These are phyloP conservation scores for Drosophila equinoxialis DNA, from an alignment of 1,140 invertebrate species.

Conservation along the genomic window DNA sequence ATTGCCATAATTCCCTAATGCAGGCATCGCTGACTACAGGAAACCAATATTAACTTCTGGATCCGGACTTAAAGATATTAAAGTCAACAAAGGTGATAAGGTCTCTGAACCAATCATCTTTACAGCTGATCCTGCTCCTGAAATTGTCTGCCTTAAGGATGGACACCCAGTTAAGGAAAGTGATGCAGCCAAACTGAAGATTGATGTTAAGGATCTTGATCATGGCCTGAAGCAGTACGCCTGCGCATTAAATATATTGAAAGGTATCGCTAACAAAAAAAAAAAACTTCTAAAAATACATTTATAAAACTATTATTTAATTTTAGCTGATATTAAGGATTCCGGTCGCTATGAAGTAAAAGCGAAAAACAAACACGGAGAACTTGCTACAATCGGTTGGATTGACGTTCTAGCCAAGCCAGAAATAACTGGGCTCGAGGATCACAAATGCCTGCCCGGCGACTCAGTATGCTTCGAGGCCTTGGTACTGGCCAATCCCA, in stretches of 20 bases:
- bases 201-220: conserved; percentile 87
- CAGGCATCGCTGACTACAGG: conserved; percentile 89
- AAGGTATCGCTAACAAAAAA: conserved; percentile 79
- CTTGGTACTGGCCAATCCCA: conserved; percentile 90
- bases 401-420: conserved; percentile 90
- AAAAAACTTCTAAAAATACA: background rate
- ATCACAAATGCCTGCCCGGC: conserved; percentile 88
- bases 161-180: conserved; percentile 82
- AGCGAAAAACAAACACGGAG: conserved; percentile 90
- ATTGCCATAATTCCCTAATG: conserved; percentile 15
- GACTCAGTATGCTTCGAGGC: conserved; percentile 89
- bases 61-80: conserved; percentile 85
- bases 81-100: conserved; percentile 87
- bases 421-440: conserved; percentile 89
- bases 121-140: conserved; percentile 90
- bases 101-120: conserved; percentile 90
- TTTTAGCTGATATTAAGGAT: conserved; percentile 87
- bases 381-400: conserved; percentile 87
- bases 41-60: conserved; percentile 88
- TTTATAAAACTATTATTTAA: no score
- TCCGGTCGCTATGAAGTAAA: conserved; percentile 92
- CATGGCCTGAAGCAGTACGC: conserved; percentile 90
- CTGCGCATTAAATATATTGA: conserved; percentile 87
- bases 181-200: conserved; percentile 83
- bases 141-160: conserved; percentile 85